Evolutionary conservation across 2,888 invertebrate genomes (phyloP).

Genomic region (Drosophila longiperda): DNA sequence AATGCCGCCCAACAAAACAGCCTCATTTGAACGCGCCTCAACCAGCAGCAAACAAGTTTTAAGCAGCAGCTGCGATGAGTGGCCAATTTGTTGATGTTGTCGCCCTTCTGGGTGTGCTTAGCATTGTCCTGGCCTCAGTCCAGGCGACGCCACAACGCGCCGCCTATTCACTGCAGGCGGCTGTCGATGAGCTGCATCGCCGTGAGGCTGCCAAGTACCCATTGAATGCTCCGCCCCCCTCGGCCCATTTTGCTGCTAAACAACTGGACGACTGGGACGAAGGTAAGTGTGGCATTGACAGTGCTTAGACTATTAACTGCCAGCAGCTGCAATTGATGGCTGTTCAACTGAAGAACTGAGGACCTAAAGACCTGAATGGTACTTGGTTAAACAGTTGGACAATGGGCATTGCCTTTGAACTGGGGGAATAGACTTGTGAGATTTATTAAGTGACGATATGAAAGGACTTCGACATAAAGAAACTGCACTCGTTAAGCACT

Average conservation of each 20-base stretch:
- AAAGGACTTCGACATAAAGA: neutral
- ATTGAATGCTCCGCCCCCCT: constrained; percentile 74
- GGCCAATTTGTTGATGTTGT: constrained; percentile 39
- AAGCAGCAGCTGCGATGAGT: constrained; percentile 48
- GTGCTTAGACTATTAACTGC: neutral
- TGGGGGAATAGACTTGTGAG: neutral
- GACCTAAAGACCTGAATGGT: constrained; percentile 1
- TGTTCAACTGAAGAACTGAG: neutral
- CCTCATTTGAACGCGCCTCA: constrained; percentile 13
- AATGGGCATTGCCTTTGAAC: neutral
- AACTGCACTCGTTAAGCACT: constrained; percentile 17
- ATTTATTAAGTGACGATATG: neutral
- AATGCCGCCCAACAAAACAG: constrained; percentile 1
- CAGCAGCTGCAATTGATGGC: constrained; percentile 3
- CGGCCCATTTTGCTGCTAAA: constrained; percentile 58
- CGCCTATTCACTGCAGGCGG: constrained; percentile 83
- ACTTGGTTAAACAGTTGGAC: neutral
- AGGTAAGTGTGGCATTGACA: constrained; percentile 73
- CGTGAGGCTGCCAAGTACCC: constrained; percentile 83
- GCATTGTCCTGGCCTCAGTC: constrained; percentile 35
- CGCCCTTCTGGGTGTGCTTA: constrained; percentile 31
- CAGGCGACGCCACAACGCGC: constrained; percentile 71
- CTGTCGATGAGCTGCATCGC: constrained; percentile 84
- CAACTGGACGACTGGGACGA: constrained; percentile 84
- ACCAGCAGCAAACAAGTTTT: constrained; percentile 16